Evolutionary conservation across 2,113 vertebrate genomes (phyloP).

Genomic region (Nibea albiflora): DNA sequence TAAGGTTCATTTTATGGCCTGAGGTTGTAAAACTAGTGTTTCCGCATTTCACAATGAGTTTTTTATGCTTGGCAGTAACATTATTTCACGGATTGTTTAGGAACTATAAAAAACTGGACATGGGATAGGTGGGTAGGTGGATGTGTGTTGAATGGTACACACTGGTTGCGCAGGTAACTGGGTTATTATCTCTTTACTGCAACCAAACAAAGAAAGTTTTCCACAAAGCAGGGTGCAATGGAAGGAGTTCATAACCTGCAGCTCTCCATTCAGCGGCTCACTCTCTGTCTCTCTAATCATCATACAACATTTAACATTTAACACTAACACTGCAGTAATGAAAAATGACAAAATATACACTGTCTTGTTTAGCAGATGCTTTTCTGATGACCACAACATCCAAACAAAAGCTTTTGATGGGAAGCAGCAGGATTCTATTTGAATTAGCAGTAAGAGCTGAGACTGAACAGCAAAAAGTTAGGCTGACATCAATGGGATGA

Average conservation of each 20-base stretch:
- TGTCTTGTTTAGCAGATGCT: not conserved
- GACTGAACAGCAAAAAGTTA: not conserved
- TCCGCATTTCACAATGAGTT: too few species aligned
- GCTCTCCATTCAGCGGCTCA: not conserved
- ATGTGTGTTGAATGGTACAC: not conserved
- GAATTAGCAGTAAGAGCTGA: not conserved
- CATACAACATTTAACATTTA: not conserved
- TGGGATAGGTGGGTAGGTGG: too few species aligned
- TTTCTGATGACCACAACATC: not conserved
- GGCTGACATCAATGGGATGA: not conserved
- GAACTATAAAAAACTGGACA: too few species aligned
- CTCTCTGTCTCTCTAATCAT: not conserved
- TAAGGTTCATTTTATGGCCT: too few species aligned
- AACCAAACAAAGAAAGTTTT: not conserved
- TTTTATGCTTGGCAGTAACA: too few species aligned
- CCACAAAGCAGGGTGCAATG: not conserved
- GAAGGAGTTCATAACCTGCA: not conserved
- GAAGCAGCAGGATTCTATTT: not conserved
- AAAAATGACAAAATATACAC: not conserved
- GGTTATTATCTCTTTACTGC: not conserved
- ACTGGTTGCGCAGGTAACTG: not conserved
- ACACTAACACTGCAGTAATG: not conserved
- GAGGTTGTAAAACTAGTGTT: too few species aligned
- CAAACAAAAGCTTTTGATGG: not conserved
- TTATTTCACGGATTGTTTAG: too few species aligned